Percentiles rank a stretch among this genome's conserved stretches.
Evolutionary conservation across 2,797 vertebrate species (phyloP).

Genomic region (Hippoglossus hippoglossus): DNA sequence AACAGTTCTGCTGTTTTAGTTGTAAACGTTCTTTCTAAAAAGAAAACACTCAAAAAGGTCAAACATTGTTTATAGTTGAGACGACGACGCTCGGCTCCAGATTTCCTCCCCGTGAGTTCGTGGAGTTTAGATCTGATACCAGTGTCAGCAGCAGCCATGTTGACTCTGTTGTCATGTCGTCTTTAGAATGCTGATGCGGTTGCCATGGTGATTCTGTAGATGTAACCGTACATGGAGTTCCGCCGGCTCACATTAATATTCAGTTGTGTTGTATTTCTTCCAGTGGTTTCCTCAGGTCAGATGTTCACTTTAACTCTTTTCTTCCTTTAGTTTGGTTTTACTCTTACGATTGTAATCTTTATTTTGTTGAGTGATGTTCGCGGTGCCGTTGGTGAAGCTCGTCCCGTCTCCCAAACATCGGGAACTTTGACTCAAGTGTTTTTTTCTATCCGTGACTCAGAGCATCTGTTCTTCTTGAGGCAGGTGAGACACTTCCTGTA

Average conservation of each 20-base stretch:
- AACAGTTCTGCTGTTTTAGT: neutral
- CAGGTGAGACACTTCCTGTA: no score
- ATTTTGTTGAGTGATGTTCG: slow-evolving; percentile 5
- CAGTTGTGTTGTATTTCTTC: slow-evolving; percentile 35
- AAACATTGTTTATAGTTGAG: neutral
- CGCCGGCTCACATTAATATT: slow-evolving; percentile 34
- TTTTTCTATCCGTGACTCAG: neutral
- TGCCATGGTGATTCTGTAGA: slow-evolving; percentile 38
- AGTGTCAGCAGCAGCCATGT: neutral
- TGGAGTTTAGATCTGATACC: neutral
- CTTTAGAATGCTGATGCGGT: slow-evolving; percentile 7
- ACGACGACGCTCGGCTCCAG: neutral
- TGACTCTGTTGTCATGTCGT: neutral
- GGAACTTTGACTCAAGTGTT: no score
- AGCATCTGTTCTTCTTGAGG: neutral
- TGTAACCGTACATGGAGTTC: slow-evolving; percentile 11
- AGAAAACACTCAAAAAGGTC: neutral
- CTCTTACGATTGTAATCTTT: neutral
- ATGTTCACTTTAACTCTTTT: neutral
- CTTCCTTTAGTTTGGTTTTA: slow-evolving; percentile 10
- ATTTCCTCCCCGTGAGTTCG: slow-evolving; percentile 2
- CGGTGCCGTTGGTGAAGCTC: neutral
- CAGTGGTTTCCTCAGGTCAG: neutral
- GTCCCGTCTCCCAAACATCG: no score
- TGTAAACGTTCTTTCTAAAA: slow-evolving; percentile 21